Evolutionary conservation across 2,113 vertebrate genomes (phyloP), one percentile per base, ranked within the genome.

Genomic region (Actenoides lindsayi): DNA sequence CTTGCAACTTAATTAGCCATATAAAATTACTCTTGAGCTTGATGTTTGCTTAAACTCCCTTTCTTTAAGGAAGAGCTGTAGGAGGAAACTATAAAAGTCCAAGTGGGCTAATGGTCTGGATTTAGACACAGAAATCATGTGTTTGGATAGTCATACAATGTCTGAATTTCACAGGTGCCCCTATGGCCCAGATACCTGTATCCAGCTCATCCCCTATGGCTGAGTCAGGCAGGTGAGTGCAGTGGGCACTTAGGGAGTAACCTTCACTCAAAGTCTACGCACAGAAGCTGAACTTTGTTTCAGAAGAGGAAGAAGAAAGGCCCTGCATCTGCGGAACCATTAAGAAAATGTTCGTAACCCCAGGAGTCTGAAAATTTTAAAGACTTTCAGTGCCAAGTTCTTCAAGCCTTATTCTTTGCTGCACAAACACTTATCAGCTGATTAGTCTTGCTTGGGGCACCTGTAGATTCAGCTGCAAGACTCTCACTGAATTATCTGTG

Each of bases 61-160:
- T 91, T 94, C 91, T 91, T 95, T 93, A 94, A 77, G 83, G 81
- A 96, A 56, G 69, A 96, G n/a, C 57, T 82, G 92, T 48, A 92
- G 94, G 89, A 90, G 67, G 83, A 68, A 96, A 70, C 70, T 84
- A 73, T 82, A 95, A 96, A 96, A 95, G 82, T 71, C 79, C 53
- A 75, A 74, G 83, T 77, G 84, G 88, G 71, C 24, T 89, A 94
- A 62, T 13, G 30, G 37, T 82, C 90, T 78, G 69, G 54, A 82
- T 95, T 97, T 95, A 97, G 93, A 92, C 69, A 41, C 20, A 67
- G n/a, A 87, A 93, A 64, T 48, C 59, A 13, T 37, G 25, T 48
- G 31, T 67, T 81, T 96, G 73, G 82, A 54, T 63, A 96, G 57
- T 83, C 74, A 91, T 41, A 80, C 63, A 71, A 67, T 21, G 59